Percentiles rank a stretch among this genome's conserved stretches.
Evolutionary conservation across 2,888 invertebrate species (phyloP).

Genomic region (Drosophila macrospina): DNA sequence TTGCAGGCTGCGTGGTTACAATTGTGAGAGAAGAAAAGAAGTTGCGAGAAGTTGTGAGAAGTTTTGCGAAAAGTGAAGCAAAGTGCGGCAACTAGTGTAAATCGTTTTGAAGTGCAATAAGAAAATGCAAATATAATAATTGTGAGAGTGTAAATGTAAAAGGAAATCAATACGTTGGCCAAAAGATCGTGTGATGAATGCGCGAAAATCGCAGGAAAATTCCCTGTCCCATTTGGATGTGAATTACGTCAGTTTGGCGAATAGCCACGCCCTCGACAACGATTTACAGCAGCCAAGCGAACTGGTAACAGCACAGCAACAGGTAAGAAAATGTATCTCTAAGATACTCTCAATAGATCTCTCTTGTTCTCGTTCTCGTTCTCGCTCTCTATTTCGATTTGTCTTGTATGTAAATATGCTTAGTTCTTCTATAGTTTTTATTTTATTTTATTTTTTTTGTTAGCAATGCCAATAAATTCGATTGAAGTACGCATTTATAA

Average conservation of each 20-base stretch:
- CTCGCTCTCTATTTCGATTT: background rate
- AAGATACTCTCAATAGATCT: background rate
- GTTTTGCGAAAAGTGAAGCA: conserved; percentile 13
- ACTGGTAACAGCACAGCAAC: conserved; percentile 48
- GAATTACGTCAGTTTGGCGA: conserved; percentile 66
- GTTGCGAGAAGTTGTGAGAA: conserved; percentile 1
- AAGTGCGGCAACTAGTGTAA: conserved; percentile 15
- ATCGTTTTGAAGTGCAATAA: background rate
- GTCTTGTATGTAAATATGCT: conserved; percentile 62
- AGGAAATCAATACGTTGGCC: conserved; percentile 22
- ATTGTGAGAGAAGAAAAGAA: background rate
- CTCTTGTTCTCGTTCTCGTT: too few species aligned
- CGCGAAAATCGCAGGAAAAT: conserved; percentile 83
- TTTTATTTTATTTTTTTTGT: conserved; percentile 50
- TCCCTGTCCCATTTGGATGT: conserved; percentile 84
- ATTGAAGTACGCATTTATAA: conserved; percentile 69
- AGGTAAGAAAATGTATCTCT: conserved; percentile 51
- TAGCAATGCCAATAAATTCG: conserved; percentile 61
- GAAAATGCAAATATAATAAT: conserved; percentile 5
- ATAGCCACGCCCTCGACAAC: conserved; percentile 80
- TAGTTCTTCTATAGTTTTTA: conserved; percentile 14
- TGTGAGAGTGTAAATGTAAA: conserved; percentile 18
- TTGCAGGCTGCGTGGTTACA: conserved; percentile 12
- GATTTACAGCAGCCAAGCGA: conserved; percentile 77
- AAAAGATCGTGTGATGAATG: conserved; percentile 81